phyloP scores from a whole-genome alignment of 2,888 invertebrate genomes.

The Mimumesa dahlbomi region DNA sequence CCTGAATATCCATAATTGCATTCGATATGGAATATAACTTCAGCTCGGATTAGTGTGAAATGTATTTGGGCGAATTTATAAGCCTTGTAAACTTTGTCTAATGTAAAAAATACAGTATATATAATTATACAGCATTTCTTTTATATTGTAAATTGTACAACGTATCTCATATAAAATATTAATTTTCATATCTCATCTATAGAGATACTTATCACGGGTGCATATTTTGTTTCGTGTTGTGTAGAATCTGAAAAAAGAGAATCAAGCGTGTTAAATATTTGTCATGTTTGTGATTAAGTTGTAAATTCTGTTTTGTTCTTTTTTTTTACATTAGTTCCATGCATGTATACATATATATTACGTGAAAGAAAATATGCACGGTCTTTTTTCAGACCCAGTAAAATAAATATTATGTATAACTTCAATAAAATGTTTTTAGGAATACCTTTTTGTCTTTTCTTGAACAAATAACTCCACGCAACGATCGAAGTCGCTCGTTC shows the following conservation, averaged over 20 bases:
- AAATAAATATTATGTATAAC: slow-evolving; percentile 49
- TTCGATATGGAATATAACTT: slow-evolving; percentile 3
- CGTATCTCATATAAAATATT: slow-evolving; percentile 4
- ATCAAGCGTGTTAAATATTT: no score
- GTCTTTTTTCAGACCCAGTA: slow-evolving; percentile 13
- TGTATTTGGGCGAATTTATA: slow-evolving; percentile 16
- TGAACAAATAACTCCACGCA: slow-evolving; percentile 20
- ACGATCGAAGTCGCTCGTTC: slow-evolving; percentile 25
- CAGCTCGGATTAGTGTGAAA: slow-evolving; percentile 20
- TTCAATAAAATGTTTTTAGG: slow-evolving; percentile 59
- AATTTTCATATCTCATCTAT: slow-evolving; percentile 15
- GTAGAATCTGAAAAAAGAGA: no score
- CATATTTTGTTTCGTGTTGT: no score
- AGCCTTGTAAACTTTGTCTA: slow-evolving; percentile 27
- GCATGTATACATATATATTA: slow-evolving; percentile 23
- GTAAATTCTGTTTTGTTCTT: background rate
- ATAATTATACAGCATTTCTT: slow-evolving; percentile 32
- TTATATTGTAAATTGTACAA: slow-evolving; percentile 18
- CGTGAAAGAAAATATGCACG: slow-evolving; percentile 13
- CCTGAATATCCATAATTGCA: slow-evolving; percentile 5
- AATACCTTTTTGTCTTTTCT: slow-evolving; percentile 52
- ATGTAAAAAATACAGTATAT: slow-evolving; percentile 31
- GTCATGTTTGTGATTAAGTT: no score
- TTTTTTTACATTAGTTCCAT: background rate
- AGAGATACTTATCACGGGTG: background rate